Conservation (phyloP, 2,113 vertebrate species). For the Eulacestoma nigropectus region DNA sequence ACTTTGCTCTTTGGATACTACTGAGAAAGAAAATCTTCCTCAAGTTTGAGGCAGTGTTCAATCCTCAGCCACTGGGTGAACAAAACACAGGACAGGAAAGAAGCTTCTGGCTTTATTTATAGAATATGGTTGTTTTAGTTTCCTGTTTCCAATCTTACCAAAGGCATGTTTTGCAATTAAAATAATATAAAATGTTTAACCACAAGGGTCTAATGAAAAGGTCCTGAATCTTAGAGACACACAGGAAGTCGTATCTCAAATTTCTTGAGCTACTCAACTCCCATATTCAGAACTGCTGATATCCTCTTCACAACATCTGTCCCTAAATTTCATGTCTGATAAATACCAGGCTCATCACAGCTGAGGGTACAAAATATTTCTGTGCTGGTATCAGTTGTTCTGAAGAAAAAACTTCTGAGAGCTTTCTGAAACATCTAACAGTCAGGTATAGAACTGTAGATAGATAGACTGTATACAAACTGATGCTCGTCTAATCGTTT, state of each 20-base stretch:
- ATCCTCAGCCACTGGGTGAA: neutral
- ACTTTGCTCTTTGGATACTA: neutral
- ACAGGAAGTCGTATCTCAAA: neutral
- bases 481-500: neutral
- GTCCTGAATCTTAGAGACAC: neutral
- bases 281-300: neutral
- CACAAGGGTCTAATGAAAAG: neutral
- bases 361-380: neutral
- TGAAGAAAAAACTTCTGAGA: neutral
- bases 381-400: neutral
- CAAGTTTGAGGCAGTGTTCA: neutral
- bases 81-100: neutral
- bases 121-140: neutral
- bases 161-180: neutral
- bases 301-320: neutral
- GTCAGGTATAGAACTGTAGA: neutral
- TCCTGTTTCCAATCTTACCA: neutral
- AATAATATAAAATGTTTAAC: neutral
- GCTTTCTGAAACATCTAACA: neutral
- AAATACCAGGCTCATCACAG: neutral
- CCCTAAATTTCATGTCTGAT: neutral
- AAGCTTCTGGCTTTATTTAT: neutral
- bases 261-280: neutral
- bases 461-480: neutral
- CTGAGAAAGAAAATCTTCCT: neutral